Percentiles rank a stretch among this genome's conserved stretches.
phyloP scores from a whole-genome alignment of 2,113 vertebrate genomes.

The Barbus barbus region DNA sequence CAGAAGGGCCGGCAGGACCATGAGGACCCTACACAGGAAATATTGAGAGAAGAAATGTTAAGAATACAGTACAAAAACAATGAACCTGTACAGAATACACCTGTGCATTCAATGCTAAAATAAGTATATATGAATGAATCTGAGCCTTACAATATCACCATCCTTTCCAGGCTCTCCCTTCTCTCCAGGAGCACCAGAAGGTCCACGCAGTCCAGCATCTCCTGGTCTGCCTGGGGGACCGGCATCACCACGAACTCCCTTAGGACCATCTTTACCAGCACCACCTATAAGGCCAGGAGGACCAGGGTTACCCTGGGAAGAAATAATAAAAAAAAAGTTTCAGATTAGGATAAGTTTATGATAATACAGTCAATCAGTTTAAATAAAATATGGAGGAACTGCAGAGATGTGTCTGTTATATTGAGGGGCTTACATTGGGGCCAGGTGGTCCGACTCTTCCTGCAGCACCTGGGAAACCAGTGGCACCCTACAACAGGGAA shows the following conservation, averaged over 20 bases:
- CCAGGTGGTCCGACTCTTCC: constrained; percentile 94
- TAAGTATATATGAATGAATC: constrained; percentile 25
- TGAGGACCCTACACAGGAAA: constrained; percentile 79
- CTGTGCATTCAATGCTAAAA: neutral
- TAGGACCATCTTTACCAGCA: constrained; percentile 93
- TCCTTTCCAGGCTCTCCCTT: constrained; percentile 90
- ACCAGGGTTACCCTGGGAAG: constrained; percentile 89
- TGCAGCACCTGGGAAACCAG: constrained; percentile 95
- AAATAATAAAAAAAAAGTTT: neutral
- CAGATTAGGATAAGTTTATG: neutral
- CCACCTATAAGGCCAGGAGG: constrained; percentile 82
- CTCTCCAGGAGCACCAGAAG: constrained; percentile 83
- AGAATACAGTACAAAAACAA: neutral
- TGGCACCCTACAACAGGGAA: constrained; percentile 81
- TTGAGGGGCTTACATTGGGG: constrained; percentile 81
- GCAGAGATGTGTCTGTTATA: neutral
- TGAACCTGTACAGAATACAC: neutral
- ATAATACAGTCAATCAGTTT: neutral
- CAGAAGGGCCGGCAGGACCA: constrained; percentile 89
- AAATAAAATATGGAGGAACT: neutral
- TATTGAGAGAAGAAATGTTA: constrained; percentile 31
- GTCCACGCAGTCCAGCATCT: constrained; percentile 87
- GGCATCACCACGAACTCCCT: constrained; percentile 86
- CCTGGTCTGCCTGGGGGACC: constrained; percentile 85
- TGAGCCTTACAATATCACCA: constrained; percentile 78